These are phyloP conservation scores for Harpagoxenus sublaevis DNA, from an alignment of 2,888 invertebrate species.

Conservation along the genomic window DNA sequence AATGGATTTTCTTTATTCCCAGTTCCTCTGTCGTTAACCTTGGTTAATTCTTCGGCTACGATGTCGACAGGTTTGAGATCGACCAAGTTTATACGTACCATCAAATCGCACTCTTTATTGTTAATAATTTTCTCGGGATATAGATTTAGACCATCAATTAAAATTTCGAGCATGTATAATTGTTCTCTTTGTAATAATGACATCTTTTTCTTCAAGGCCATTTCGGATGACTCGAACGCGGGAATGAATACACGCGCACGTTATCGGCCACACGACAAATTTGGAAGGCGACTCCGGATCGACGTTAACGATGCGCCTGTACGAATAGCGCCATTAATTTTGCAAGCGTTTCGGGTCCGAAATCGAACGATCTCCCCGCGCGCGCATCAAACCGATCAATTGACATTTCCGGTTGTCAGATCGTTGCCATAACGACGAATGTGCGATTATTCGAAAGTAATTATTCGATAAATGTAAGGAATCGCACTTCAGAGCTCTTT, in stretches of 20 bases:
- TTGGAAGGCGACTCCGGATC: slow-evolving; percentile 59
- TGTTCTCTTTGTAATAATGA: slow-evolving; percentile 56
- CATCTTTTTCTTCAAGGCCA: slow-evolving; percentile 49
- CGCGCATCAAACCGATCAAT: slow-evolving; percentile 14
- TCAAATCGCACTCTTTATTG: slow-evolving; percentile 20
- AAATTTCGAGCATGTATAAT: slow-evolving; percentile 74
- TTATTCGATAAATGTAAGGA: not conserved
- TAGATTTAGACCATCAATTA: slow-evolving; percentile 68
- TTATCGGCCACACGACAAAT: slow-evolving; percentile 61
- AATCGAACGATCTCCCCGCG: slow-evolving; percentile 50
- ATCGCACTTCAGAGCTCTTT: slow-evolving; percentile 23
- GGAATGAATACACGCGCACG: not conserved
- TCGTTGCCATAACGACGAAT: slow-evolving; percentile 57
- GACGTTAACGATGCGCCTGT: slow-evolving; percentile 21
- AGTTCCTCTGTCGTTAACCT: not conserved
- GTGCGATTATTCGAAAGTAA: not conserved
- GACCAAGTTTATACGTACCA: slow-evolving; percentile 67
- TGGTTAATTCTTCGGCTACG: slow-evolving; percentile 3
- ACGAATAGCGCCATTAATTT: slow-evolving; percentile 72
- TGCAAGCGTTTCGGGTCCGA: slow-evolving; percentile 46
- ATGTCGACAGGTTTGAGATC: slow-evolving; percentile 75
- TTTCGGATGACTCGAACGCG: not conserved
- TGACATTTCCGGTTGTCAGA: slow-evolving; percentile 34
- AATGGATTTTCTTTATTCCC: slow-evolving; percentile 35
- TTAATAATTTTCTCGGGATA: slow-evolving; percentile 48